A percentile compares a stretch with the other conserved stretches of the same genome.
Conservation (phyloP, 2,797 vertebrate species). For the Alfaro cultratus region DNA sequence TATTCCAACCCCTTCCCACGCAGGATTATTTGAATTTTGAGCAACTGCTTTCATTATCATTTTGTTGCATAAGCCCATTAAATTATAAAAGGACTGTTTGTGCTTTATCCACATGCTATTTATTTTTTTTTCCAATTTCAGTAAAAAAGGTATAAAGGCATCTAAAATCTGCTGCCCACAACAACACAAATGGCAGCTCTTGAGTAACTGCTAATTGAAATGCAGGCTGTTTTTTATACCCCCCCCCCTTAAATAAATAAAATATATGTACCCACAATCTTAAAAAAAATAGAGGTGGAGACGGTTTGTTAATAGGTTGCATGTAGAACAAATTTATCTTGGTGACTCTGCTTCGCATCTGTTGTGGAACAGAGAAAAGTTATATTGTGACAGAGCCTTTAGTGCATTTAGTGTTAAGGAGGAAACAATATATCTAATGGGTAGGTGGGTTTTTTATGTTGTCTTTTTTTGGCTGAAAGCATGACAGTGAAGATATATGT, state of each 20-base stretch:
- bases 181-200: slow-evolving; percentile 15
- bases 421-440: neutral
- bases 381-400: slow-evolving; percentile 31
- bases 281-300: slow-evolving; percentile 20
- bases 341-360: slow-evolving; percentile 39
- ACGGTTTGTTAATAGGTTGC: slow-evolving; percentile 40
- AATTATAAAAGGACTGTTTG: slow-evolving; percentile 25
- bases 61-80: slow-evolving; percentile 61
- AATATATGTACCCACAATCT: neutral
- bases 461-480: slow-evolving; percentile 20
- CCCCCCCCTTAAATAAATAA: slow-evolving; percentile 1
- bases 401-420: slow-evolving; percentile 28
- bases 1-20: slow-evolving; percentile 18
- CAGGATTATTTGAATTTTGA: slow-evolving; percentile 30
- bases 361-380: slow-evolving; percentile 39
- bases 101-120: neutral
- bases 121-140: slow-evolving; percentile 13
- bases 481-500: slow-evolving; percentile 25
- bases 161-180: slow-evolving; percentile 26
- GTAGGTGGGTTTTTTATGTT: slow-evolving; percentile 1
- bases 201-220: slow-evolving; percentile 45
- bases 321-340: slow-evolving; percentile 28
- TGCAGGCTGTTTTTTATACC: slow-evolving; percentile 14
- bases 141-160: slow-evolving; percentile 14
- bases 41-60: slow-evolving; percentile 27